Percentiles rank a stretch among this genome's conserved stretches.
phyloP scores from a whole-genome alignment of 92 coral and sea anemone species.

The Palythoa grandis region DNA sequence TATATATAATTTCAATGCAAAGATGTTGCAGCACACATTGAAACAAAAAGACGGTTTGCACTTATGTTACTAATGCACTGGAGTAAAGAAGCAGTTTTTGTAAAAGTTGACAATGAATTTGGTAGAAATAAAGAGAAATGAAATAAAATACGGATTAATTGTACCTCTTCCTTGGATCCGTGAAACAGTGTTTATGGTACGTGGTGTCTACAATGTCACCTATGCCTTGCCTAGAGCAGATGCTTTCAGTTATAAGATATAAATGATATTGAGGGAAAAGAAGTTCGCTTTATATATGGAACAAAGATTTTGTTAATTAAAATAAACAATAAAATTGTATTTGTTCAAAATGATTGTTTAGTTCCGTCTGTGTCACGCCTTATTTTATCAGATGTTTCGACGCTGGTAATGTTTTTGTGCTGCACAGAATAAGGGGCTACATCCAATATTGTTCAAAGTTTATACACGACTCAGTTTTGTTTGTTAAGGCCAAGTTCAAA shows the following conservation, averaged over 20 bases:
- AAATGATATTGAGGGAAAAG: too few relatives aligned
- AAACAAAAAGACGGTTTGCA: too few relatives aligned
- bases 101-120: too few relatives aligned
- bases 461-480: not conserved
- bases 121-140: too few relatives aligned
- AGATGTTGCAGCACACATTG: too few relatives aligned
- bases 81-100: too few relatives aligned
- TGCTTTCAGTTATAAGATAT: not conserved
- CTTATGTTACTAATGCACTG: too few relatives aligned
- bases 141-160: too few relatives aligned
- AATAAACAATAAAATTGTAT: not conserved
- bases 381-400: slow-evolving; percentile 15
- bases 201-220: not conserved
- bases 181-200: too few relatives aligned
- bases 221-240: not conserved
- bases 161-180: too few relatives aligned
- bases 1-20: too few relatives aligned
- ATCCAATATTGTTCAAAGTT: not conserved
- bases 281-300: not conserved
- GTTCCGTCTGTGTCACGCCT: not conserved
- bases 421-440: not conserved
- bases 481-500: too few relatives aligned
- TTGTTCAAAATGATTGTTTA: not conserved
- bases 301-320: not conserved
- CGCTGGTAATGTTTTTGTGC: not conserved